These are phyloP conservation scores for Stomorhina lunata DNA, from an alignment of 2,888 invertebrate genomes.

Conservation along the genomic window DNA sequence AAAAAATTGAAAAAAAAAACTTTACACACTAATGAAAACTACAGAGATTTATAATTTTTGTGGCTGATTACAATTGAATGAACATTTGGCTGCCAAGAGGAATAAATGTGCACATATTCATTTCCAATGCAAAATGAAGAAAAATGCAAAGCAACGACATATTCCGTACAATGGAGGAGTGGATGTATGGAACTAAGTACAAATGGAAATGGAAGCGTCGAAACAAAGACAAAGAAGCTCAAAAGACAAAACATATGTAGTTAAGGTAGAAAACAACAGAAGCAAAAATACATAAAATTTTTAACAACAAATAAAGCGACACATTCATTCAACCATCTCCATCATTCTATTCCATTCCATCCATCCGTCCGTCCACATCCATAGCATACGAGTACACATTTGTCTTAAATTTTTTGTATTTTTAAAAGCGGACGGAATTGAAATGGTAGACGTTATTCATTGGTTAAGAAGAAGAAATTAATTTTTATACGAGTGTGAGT, in stretches of 20 bases:
- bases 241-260: slow-evolving; percentile 9
- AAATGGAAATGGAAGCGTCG: slow-evolving; percentile 52
- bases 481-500: not conserved
- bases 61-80: slow-evolving; percentile 64
- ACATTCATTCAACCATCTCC: slow-evolving; percentile 52
- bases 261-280: slow-evolving; percentile 33
- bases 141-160: not conserved
- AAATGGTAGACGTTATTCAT: slow-evolving; percentile 62
- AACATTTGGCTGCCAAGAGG: slow-evolving; percentile 54
- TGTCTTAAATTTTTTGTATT: not conserved
- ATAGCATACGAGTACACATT: slow-evolving; percentile 5
- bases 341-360: too few relatives aligned
- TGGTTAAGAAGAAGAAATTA: slow-evolving; percentile 58
- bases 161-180: slow-evolving; percentile 33
- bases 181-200: not conserved
- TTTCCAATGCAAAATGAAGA: slow-evolving; percentile 35
- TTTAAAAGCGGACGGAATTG: slow-evolving; percentile 47
- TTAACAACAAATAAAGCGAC: slow-evolving; percentile 55
- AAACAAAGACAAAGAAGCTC: not conserved
- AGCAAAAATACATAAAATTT: slow-evolving; percentile 35
- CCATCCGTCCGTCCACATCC: slow-evolving; percentile 18
- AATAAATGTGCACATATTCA: not conserved
- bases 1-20: slow-evolving; percentile 2
- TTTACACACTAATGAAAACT: slow-evolving; percentile 13
- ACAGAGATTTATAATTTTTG: slow-evolving; percentile 56